phyloP scores from a whole-genome alignment of 2,888 invertebrate species.

The Agrilus biguttatus region DNA sequence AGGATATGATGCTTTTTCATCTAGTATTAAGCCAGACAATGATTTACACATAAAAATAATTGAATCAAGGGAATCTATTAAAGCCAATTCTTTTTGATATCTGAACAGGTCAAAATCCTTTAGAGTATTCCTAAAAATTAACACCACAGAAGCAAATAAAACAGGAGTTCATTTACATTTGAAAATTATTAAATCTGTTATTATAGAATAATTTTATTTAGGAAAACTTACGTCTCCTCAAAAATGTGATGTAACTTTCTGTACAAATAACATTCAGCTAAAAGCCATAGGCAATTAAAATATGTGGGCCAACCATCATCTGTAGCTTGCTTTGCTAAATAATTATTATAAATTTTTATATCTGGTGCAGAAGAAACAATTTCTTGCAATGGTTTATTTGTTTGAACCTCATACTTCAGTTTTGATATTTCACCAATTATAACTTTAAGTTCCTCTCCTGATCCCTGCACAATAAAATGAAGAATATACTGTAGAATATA shows the following conservation, averaged over 20 bases:
- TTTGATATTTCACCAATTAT: slow-evolving; percentile 64
- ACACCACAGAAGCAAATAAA: too few relatives aligned
- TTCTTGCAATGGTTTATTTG: slow-evolving; percentile 63
- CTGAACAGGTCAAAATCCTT: slow-evolving; percentile 62
- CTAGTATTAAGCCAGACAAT: slow-evolving; percentile 14
- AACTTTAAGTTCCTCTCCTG: slow-evolving; percentile 53
- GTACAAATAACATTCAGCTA: slow-evolving; percentile 88
- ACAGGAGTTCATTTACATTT: too few relatives aligned
- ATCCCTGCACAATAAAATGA: slow-evolving; percentile 35
- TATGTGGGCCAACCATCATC: slow-evolving; percentile 31
- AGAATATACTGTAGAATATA: slow-evolving; percentile 7
- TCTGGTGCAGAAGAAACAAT: slow-evolving; percentile 41
- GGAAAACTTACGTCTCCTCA: slow-evolving; percentile 40
- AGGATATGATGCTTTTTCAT: slow-evolving; percentile 17
- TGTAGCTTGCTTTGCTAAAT: slow-evolving; percentile 33
- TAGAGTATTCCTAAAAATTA: slow-evolving; percentile 39
- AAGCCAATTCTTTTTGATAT: slow-evolving; percentile 54
- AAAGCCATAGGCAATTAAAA: slow-evolving; percentile 75
- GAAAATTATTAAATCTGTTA: too few relatives aligned
- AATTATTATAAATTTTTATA: slow-evolving; percentile 54
- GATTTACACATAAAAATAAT: slow-evolving; percentile 38
- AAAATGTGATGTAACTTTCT: slow-evolving; percentile 53
- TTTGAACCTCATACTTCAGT: slow-evolving; percentile 78
- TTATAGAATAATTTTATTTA: too few relatives aligned
- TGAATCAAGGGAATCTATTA: slow-evolving; percentile 35